Conservation (phyloP, 2,888 invertebrate species). For the Lasioglossum villosulum region DNA sequence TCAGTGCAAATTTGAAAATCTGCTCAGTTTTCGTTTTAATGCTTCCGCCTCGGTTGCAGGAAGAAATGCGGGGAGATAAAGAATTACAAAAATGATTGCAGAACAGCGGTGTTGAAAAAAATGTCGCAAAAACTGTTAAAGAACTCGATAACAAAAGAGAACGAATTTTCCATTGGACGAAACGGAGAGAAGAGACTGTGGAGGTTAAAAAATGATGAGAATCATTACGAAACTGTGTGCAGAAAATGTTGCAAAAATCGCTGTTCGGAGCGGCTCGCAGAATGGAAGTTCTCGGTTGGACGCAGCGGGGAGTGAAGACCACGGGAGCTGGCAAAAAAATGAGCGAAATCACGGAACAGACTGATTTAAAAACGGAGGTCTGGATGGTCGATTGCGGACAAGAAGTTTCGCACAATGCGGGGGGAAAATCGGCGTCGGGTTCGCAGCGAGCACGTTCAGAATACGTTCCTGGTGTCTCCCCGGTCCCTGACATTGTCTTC, state of each 20-base stretch:
- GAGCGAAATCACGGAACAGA: not conserved
- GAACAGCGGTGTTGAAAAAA: not conserved
- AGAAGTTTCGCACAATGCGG: conserved; percentile 4
- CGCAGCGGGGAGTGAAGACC: not conserved
- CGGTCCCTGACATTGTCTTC: conserved; percentile 51
- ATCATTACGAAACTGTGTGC: not conserved
- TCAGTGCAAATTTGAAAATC: too few relatives aligned
- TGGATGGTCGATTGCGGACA: not conserved
- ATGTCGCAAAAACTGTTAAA: not conserved
- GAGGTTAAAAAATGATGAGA: not conserved
- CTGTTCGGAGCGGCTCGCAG: not conserved
- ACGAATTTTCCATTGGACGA: not conserved
- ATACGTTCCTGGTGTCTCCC: not conserved
- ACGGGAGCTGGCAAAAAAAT: not conserved
- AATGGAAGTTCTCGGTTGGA: not conserved
- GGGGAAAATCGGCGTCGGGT: not conserved
- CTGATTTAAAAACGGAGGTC: not conserved
- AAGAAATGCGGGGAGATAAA: not conserved
- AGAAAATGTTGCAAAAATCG: not conserved
- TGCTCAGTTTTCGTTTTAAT: too few relatives aligned
- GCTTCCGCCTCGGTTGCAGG: too few relatives aligned
- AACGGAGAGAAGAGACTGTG: not conserved
- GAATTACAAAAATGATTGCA: not conserved
- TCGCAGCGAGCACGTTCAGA: not conserved
- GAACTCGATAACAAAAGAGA: not conserved